These are phyloP conservation scores for Terrapene triunguis DNA, from an alignment of 2,113 vertebrate genomes.

Conservation along the genomic window DNA sequence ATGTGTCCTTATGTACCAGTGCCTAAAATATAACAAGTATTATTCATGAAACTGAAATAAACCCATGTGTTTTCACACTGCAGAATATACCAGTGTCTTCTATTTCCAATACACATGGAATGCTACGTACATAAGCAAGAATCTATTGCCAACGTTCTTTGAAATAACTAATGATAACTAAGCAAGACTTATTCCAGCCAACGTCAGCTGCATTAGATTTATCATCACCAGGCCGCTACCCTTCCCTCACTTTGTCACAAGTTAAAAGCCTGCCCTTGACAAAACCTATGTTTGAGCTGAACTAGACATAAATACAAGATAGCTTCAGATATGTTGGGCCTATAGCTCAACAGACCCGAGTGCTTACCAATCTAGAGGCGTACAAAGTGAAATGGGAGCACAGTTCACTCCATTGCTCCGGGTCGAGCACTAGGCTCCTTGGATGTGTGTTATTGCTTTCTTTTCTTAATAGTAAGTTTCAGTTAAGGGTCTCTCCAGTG, in stretches of 20 bases:
- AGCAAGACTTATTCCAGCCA: background rate
- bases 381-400: rapidly evolving
- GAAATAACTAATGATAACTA: background rate
- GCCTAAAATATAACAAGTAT: background rate
- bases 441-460: background rate
- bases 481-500: background rate
- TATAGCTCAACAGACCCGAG: background rate
- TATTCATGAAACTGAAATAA: background rate
- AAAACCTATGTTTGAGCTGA: background rate
- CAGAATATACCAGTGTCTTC: background rate
- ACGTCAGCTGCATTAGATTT: background rate
- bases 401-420: background rate
- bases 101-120: background rate
- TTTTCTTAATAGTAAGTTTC: background rate
- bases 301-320: background rate
- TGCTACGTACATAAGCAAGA: background rate
- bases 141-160: background rate
- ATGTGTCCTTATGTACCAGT: background rate
- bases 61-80: background rate
- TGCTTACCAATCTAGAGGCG: background rate
- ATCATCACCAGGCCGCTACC: background rate
- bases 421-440: background rate
- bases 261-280: background rate
- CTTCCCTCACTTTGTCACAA: background rate
- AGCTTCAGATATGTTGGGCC: rapidly evolving